Conservation (phyloP, 1,140 invertebrate genomes). For the Drosophila littoralis region DNA sequence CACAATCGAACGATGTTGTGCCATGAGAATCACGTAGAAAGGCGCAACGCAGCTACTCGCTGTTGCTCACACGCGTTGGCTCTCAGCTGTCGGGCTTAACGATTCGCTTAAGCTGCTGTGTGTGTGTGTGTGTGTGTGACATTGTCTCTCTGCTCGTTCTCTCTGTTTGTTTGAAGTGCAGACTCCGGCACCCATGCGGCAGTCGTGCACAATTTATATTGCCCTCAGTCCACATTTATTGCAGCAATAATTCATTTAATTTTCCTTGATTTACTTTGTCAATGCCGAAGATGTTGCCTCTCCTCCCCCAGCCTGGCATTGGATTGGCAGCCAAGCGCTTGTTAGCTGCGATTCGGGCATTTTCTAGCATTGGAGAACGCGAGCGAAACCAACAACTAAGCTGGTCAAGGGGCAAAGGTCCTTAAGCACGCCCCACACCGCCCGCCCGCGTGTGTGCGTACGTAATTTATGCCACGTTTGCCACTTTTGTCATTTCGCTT, state of each 20-base stretch:
- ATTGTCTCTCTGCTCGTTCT: conserved; percentile 21
- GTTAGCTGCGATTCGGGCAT: conserved; percentile 28
- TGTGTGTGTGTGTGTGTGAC: conserved; percentile 16
- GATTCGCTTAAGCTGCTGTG: conserved; percentile 10
- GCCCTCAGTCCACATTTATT: conserved; percentile 71
- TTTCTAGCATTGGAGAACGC: conserved; percentile 26
- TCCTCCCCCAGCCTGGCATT: not conserved
- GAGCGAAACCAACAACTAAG: conserved; percentile 37
- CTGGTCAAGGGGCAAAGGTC: conserved; percentile 33
- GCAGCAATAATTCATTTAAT: conserved; percentile 82
- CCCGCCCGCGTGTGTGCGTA: not conserved
- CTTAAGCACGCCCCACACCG: not conserved
- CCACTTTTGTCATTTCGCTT: conserved; percentile 77
- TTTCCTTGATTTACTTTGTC: conserved; percentile 79
- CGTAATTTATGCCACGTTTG: conserved; percentile 80
- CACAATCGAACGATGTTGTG: not conserved
- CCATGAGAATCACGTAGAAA: conserved; percentile 6
- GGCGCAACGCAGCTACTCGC: not conserved
- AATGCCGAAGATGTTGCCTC: conserved; percentile 25
- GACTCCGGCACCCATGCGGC: conserved; percentile 23
- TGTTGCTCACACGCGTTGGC: not conserved
- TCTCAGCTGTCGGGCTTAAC: conserved; percentile 2
- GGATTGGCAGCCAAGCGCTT: conserved; percentile 14
- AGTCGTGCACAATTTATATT: conserved; percentile 70
- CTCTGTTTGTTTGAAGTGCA: conserved; percentile 49